Conservation (phyloP, 2,797 vertebrate species). For the Ptychadena robeensis region DNA sequence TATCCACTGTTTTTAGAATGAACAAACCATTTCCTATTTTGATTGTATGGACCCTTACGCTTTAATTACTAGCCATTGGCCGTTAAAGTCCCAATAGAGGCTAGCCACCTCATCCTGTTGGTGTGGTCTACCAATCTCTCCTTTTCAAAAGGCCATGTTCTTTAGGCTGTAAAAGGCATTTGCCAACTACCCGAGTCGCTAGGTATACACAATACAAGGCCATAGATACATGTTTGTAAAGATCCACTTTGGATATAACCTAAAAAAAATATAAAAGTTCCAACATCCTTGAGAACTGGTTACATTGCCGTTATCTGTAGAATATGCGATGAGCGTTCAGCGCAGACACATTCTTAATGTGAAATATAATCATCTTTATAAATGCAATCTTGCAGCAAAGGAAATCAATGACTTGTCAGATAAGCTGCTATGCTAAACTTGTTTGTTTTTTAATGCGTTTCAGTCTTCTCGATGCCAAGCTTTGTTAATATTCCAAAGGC, state of each 20-base stretch:
- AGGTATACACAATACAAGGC: too few species aligned
- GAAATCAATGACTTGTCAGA: slow-evolving; percentile 72
- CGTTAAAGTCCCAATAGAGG: too few species aligned
- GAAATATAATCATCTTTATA: slow-evolving; percentile 70
- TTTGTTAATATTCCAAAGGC: slow-evolving; percentile 73
- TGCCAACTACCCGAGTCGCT: too few species aligned
- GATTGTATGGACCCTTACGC: too few species aligned
- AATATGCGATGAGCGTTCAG: slow-evolving; percentile 11
- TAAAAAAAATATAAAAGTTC: neutral
- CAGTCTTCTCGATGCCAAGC: slow-evolving; percentile 68
- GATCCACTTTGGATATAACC: neutral
- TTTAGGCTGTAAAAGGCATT: too few species aligned
- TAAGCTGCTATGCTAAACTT: slow-evolving; percentile 55
- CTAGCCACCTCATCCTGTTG: too few species aligned
- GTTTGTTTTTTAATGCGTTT: slow-evolving; percentile 71
- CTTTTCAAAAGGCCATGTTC: too few species aligned
- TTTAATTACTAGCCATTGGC: too few species aligned
- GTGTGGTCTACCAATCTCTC: too few species aligned
- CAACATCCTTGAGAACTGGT: neutral
- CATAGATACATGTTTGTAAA: neutral
- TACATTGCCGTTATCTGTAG: slow-evolving; percentile 15
- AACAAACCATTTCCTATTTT: too few species aligned
- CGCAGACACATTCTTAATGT: slow-evolving; percentile 35
- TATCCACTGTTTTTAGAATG: too few species aligned
- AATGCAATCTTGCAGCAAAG: slow-evolving; percentile 69